A percentile compares a stretch with the other conserved stretches of the same genome.
Conservation (phyloP, 2,113 vertebrate species). For the Vicugna pacos region DNA sequence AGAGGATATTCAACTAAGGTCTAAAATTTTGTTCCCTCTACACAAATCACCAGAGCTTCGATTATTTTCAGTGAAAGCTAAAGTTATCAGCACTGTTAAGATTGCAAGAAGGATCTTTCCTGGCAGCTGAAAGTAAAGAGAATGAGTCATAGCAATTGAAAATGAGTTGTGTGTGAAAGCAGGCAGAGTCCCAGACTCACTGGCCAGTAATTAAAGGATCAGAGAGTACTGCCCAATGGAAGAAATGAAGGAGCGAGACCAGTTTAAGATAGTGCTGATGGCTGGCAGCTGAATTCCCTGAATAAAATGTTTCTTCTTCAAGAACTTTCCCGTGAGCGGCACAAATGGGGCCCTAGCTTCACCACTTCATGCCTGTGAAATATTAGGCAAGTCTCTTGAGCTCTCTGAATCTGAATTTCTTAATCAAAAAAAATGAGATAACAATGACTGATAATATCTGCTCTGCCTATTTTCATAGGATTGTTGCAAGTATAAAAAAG, state of each 20-base stretch:
- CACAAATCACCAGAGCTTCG: not conserved
- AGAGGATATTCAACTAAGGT: slow-evolving; percentile 5
- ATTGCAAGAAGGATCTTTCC: not conserved
- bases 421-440: not conserved
- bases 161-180: not conserved
- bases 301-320: not conserved
- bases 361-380: not conserved
- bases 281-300: not conserved
- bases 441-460: not conserved
- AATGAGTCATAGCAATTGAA: not conserved
- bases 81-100: not conserved
- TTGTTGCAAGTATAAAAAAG: not conserved
- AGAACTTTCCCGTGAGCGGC: not conserved
- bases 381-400: not conserved
- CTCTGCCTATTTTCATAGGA: not conserved
- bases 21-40: not conserved
- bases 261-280: not conserved
- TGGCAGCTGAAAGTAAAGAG: not conserved
- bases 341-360: not conserved
- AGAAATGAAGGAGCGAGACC: not conserved
- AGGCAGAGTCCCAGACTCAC: not conserved
- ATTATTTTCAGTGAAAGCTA: not conserved
- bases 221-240: not conserved
- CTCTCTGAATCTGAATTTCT: not conserved
- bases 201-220: not conserved